Base-by-base conservation (phyloP, 2,797 vertebrate species). In the Phrynocephalus guinanensis region DNA sequence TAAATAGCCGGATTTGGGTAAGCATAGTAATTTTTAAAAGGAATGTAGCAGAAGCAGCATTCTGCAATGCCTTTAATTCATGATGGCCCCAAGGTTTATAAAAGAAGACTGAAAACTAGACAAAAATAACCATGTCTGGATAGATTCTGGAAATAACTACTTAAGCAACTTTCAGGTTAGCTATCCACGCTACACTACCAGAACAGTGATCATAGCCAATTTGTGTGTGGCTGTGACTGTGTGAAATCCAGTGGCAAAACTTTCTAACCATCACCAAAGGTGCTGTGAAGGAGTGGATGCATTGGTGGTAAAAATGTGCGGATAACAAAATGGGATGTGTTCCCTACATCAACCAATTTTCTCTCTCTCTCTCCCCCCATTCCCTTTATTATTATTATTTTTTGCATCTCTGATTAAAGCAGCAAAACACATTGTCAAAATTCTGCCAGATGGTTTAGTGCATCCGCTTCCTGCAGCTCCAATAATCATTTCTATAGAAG, bases 401-500 rank as follows among this genome's bases (percentile, higher is more conserved):
- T 83, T 83, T 94, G 91, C 80, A 92, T 92, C 91, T 96, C 93
- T 92, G 66, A 11, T 85, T 89, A 90, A 92, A 94, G 95, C 92
- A 96, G 95, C 92, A 91, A 67, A 85, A 92, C 22, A 90, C 1
- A 73, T 91, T 44, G 85, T 80, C 89, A 95, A 91, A 95, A 92
- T 84, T 76, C 92, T 85, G 91, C 90, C 90, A 80, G 79, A 48
- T n/a, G 88, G 89, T 87, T 91, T 91, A 90, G 91, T 91, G 91
- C 87, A 90, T 94, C 83, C 85, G 91, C 94, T 91, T 94, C 94
- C 93, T 84, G 88, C 63, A 94, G 94, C 93, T 94, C 93, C 68
- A 87, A 87, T 86, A 4, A 86, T 91, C 86, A 86, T 93, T 77
- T 93, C 11, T 93, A 93, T 93, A 93, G 92, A 90, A 93, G 76